Base-by-base conservation (phyloP, 2,888 invertebrate species). In the Calliphora vomitoria region DNA sequence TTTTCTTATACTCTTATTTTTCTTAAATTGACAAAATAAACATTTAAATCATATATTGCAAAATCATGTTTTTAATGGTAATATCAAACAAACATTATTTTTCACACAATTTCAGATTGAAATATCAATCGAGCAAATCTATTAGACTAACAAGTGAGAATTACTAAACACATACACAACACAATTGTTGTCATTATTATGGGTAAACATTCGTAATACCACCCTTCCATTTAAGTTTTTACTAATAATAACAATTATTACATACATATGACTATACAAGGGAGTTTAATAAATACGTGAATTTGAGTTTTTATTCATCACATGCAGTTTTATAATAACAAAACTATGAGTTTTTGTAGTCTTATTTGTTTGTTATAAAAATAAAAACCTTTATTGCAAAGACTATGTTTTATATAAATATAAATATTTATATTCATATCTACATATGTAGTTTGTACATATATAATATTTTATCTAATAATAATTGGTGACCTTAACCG, bases 401-500 rank as follows among this genome's bases (percentile, higher is more conserved):
- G n/a, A 53, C 53, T 10, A 41, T 41, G 11, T 18, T 53, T 53
- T 53, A 68, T 15, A 69, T 5, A 50, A 15, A 68, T 15, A 69
- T 5, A 50, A 15, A 50, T 50, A 47, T 64, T 38, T 8, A 64
- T 41, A n/a, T n/a, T n/a, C n/a, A n/a, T n/a, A n/a, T n/a, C n/a
- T n/a, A n/a, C n/a, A n/a, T n/a, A n/a, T n/a, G n/a, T n/a, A n/a
- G n/a, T n/a, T n/a, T n/a, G n/a, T n/a, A n/a, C n/a, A n/a, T n/a
- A n/a, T n/a, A n/a, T n/a, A n/a, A n/a, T n/a, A n/a, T n/a, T 75
- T 62, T 75, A 62, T 75, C 60, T 62, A 47, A 60, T 31, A 75
- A n/a, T 64, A 38, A 31, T 47, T 47, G 18, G 62, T 75, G 75
- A 60, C 75, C 75, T 75, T 75, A 75, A 75, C 38, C 74, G 58